Evolutionary conservation across 2,113 vertebrate genomes (phyloP).

Genomic region (Clupea harengus): DNA sequence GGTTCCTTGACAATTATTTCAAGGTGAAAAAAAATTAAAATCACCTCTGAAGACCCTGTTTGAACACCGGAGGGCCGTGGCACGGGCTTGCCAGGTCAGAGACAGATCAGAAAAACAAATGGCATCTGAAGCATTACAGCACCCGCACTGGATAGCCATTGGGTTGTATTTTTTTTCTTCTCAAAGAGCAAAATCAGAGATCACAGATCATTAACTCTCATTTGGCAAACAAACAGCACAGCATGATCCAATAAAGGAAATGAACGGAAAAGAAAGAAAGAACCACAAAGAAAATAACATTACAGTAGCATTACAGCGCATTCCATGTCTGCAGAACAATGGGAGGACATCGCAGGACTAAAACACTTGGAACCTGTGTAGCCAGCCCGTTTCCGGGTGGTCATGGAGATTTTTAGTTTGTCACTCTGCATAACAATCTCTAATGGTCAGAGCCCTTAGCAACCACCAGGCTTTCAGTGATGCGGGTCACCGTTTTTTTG

Average conservation of each 20-base stretch:
- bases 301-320: neutral
- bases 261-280: neutral
- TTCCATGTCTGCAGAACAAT: neutral
- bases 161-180: neutral
- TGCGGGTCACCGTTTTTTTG: neutral
- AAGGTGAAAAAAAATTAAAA: conserved; percentile 51
- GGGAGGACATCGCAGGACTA: neutral
- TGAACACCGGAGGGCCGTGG: conserved; percentile 59
- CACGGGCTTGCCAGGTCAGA: conserved; percentile 55
- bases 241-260: neutral
- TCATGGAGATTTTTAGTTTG: neutral
- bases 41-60: conserved; percentile 72
- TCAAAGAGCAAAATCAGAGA: conserved; percentile 2
- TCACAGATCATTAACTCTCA: conserved; percentile 1
- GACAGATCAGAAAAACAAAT: conserved; percentile 32
- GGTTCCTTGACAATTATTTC: conserved; percentile 69
- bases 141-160: neutral
- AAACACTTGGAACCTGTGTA: neutral
- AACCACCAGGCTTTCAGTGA: neutral
- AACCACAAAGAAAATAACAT: neutral
- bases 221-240: conserved; percentile 14
- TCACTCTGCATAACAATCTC: neutral
- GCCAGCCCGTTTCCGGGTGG: neutral
- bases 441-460: conserved; percentile 8
- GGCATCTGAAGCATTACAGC: conserved; percentile 9